phyloP scores from a whole-genome alignment of 2,797 vertebrate species.

The Lutjanus argentimaculatus region DNA sequence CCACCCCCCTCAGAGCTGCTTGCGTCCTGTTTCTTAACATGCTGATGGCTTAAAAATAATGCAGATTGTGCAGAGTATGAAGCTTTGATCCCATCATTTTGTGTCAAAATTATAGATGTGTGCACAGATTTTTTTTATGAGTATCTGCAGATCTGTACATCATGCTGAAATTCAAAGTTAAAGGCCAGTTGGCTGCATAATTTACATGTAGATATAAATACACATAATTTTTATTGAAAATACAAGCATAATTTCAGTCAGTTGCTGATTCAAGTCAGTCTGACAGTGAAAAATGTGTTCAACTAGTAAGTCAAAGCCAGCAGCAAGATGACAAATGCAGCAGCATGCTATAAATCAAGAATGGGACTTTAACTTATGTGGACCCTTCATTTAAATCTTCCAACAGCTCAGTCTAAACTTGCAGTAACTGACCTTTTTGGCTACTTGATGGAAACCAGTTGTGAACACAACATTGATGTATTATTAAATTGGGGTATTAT shows the following conservation, averaged over 20 bases:
- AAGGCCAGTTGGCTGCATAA: not conserved
- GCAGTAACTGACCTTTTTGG: not conserved
- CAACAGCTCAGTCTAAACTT: not conserved
- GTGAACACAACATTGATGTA: not conserved
- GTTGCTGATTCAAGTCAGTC: not conserved
- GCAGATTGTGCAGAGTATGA: slow-evolving; percentile 28
- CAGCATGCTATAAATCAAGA: not conserved
- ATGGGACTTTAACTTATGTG: not conserved
- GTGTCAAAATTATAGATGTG: slow-evolving; percentile 28
- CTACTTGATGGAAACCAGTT: not conserved
- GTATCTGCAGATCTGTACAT: slow-evolving; percentile 29
- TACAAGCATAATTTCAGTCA: not conserved
- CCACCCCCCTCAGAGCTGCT: slow-evolving; percentile 55
- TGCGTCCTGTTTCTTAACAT: slow-evolving; percentile 59
- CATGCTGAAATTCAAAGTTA: not conserved
- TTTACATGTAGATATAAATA: not conserved
- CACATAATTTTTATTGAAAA: not conserved
- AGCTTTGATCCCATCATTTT: slow-evolving; percentile 18
- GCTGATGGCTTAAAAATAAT: slow-evolving; percentile 62
- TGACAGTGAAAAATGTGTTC: not conserved
- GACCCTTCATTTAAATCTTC: no score
- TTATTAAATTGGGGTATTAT: not conserved
- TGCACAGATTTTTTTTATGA: not conserved
- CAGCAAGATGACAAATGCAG: not conserved
- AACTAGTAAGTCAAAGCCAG: not conserved